Evolutionary conservation across 2,797 vertebrate genomes (phyloP), one percentile per base, ranked within the genome.

Genomic region (Alouatta caraya): DNA sequence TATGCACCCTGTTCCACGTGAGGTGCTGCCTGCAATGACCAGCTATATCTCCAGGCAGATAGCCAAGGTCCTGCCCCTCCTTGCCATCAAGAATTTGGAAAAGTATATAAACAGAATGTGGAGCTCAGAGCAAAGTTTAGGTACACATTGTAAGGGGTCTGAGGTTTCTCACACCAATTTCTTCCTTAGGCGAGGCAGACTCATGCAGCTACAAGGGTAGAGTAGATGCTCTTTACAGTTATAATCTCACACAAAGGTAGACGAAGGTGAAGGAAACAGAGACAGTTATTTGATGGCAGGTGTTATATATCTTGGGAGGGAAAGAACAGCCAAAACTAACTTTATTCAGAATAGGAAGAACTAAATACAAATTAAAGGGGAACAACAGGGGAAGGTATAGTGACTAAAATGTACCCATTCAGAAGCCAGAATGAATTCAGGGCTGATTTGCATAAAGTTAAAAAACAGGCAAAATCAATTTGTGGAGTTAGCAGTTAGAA

Each of bases 1-100:
- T 17, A 11, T 0, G 5, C 5, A 24, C 15, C 17, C 28, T 33
- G 3, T 24, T 37, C 75, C 30, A 17, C 0, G 2, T 0, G 5
- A 75, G 42, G n/a, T 2, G 39, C 75, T 9, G 37, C 48, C 55
- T 33, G 90, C 12, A 13, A 79, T 1, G 1, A 19, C 28, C 13
- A n/a, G 37, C 70, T 30, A 39, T 14, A 13, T 22, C 28, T 73
- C 21, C 8, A 30, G 0, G 13, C 4, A 37, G 17, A 55, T 7
- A 19, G 21, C 39, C 64, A 46, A 0, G 0, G 28, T n/a, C 59
- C 48, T 46, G 59, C 2, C 17, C 30, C 30, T 59, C 24, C n/a
- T 3, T 28, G 24, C 10, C 12, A 30, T 39, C 17, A 57, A 67
- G 39, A 85, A 85, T 55, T 72, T 30, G 39, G n/a, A 57, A 70